Percentiles rank a stretch among this genome's conserved stretches.
These are phyloP conservation scores for Megatriorchis doriae DNA, from an alignment of 2,113 vertebrate genomes.

Conservation along the genomic window DNA sequence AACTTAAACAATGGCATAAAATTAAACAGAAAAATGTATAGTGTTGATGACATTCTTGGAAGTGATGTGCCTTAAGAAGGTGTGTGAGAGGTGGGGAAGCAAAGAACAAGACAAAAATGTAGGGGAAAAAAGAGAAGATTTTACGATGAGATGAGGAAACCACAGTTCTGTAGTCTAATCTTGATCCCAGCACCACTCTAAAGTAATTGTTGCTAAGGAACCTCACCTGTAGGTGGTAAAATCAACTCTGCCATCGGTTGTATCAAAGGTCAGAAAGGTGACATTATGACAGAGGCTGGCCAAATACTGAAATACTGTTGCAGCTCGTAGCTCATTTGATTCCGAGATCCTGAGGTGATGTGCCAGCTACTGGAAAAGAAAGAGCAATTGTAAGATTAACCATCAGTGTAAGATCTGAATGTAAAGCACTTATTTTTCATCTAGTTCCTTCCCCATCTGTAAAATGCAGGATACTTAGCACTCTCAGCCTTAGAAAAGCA, in stretches of 20 bases:
- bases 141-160: background rate
- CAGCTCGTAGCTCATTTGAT: background rate
- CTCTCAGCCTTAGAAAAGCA: background rate
- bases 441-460: background rate
- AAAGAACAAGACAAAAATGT: background rate
- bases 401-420: background rate
- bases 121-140: background rate
- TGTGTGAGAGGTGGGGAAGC: background rate
- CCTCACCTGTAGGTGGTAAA: background rate
- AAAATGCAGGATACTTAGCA: background rate
- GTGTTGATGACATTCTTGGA: background rate
- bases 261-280: background rate
- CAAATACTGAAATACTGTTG: background rate
- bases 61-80: background rate
- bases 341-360: background rate
- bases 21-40: background rate
- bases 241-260: background rate
- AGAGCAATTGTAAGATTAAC: background rate
- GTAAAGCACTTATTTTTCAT: slow-evolving; percentile 9
- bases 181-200: background rate
- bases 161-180: background rate
- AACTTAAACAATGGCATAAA: background rate
- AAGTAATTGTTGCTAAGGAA: background rate
- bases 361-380: background rate
- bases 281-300: background rate